These are phyloP conservation scores for Subacronicta megacephala DNA, from an alignment of 2,888 invertebrate genomes.

Conservation along the genomic window DNA sequence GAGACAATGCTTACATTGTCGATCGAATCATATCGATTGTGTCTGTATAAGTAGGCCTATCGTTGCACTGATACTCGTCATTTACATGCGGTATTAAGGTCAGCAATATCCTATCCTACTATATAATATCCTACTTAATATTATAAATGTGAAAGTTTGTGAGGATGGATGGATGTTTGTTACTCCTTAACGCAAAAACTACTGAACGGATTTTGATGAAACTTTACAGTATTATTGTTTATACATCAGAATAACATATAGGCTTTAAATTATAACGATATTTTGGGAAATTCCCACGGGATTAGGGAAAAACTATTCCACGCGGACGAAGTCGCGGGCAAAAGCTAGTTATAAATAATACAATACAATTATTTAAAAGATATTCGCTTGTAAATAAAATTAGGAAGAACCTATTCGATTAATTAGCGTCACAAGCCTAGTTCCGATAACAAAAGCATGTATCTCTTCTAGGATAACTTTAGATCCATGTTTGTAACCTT, in stretches of 20 bases:
- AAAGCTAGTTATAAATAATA: not conserved
- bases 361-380: not conserved
- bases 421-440: constrained; percentile 3
- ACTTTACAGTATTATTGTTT: too few relatives aligned
- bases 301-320: too few relatives aligned
- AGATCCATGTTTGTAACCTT: constrained; percentile 57
- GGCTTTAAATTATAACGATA: too few relatives aligned
- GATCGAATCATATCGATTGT: constrained; percentile 1
- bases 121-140: too few relatives aligned
- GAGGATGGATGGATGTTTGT: too few relatives aligned
- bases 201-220: too few relatives aligned
- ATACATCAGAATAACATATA: too few relatives aligned
- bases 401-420: not conserved
- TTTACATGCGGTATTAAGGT: not conserved
- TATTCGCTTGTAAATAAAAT: constrained; percentile 3
- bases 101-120: too few relatives aligned
- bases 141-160: too few relatives aligned
- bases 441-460: constrained; percentile 4
- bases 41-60: not conserved
- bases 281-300: too few relatives aligned
- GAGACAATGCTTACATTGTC: not conserved
- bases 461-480: constrained; percentile 52
- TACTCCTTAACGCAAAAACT: too few relatives aligned
- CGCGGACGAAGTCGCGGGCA: too few relatives aligned
- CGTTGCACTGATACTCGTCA: not conserved